Evolutionary conservation across 2,797 vertebrate species (phyloP).

Genomic region (Pipistrellus pipistrellus): DNA sequence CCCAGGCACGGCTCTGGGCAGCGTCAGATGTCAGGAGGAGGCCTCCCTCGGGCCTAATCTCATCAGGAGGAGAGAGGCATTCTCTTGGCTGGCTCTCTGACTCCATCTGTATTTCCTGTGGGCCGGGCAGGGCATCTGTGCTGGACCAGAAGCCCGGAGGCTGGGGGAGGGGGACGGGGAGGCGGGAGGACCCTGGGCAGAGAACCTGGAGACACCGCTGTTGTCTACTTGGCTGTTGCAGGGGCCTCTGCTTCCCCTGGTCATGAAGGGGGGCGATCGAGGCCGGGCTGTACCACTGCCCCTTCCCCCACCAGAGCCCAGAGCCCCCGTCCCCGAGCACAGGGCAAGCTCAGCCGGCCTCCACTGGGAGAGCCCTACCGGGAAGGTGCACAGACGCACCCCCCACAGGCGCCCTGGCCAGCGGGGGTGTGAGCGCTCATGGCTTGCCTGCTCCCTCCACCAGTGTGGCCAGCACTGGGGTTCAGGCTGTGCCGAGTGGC

Average conservation of each 20-base stretch:
- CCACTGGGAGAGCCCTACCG: accelerated
- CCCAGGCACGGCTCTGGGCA: constrained; percentile 18
- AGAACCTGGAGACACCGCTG: neutral
- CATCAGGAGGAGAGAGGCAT: constrained; percentile 64
- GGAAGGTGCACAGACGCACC: neutral
- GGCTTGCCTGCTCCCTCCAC: neutral
- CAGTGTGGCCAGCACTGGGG: accelerated
- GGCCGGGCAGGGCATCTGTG: constrained; percentile 51
- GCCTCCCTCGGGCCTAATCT: constrained; percentile 45
- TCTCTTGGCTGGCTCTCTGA: constrained; percentile 37
- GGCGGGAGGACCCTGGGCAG: neutral
- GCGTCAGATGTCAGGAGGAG: constrained; percentile 17
- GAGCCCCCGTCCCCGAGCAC: neutral
- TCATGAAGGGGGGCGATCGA: neutral
- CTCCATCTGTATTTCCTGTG: constrained; percentile 65
- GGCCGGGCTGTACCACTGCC: neutral
- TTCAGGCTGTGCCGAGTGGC: neutral
- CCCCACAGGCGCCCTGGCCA: neutral
- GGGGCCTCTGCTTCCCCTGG: neutral
- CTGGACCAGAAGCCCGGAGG: neutral
- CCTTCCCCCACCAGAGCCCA: neutral
- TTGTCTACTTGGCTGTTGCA: neutral
- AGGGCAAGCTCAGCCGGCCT: neutral
- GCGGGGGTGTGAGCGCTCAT: no score
- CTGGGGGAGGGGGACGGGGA: neutral